These are phyloP conservation scores for Aurelia coerulea DNA, from an alignment of 30 jellyfish, hydroid and myxozoan species.

Conservation along the genomic window DNA sequence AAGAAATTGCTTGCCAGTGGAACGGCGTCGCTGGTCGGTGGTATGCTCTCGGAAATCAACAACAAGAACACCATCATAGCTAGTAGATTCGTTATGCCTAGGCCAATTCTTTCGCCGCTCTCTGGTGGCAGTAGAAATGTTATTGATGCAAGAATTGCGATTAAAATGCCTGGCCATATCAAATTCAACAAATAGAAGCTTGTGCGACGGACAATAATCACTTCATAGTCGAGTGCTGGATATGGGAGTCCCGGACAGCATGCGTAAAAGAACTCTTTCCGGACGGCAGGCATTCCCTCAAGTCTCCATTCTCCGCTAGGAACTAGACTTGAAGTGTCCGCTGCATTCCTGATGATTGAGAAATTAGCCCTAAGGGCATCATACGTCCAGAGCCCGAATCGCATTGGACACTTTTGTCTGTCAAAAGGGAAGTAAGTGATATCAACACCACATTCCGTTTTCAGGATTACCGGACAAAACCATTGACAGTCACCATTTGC, in stretches of 20 bases:
- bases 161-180: slow-evolving; percentile 81
- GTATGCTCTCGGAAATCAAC: slow-evolving; percentile 70
- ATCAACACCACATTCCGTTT: slow-evolving; percentile 77
- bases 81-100: slow-evolving; percentile 70
- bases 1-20: slow-evolving; percentile 74
- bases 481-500: slow-evolving; percentile 64
- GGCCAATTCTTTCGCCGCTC: slow-evolving; percentile 83
- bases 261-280: slow-evolving; percentile 43
- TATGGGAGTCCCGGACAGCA: slow-evolving; percentile 73
- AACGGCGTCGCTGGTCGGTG: slow-evolving; percentile 80
- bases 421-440: slow-evolving; percentile 88
- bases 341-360: slow-evolving; percentile 31
- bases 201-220: slow-evolving; percentile 65
- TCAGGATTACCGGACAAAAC: slow-evolving; percentile 84
- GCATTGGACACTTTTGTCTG: slow-evolving; percentile 81
- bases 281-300: slow-evolving; percentile 33
- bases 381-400: slow-evolving; percentile 91
- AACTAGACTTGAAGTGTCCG: slow-evolving; percentile 32
- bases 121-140: slow-evolving; percentile 87
- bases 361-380: slow-evolving; percentile 60
- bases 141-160: slow-evolving; percentile 72
- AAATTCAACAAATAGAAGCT: slow-evolving; percentile 74
- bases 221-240: slow-evolving; percentile 65
- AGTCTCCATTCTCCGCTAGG: slow-evolving; percentile 80
- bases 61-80: slow-evolving; percentile 77